These are phyloP conservation scores for Tetramorium bicarinatum DNA, from an alignment of 2,888 invertebrate species.

Conservation along the genomic window DNA sequence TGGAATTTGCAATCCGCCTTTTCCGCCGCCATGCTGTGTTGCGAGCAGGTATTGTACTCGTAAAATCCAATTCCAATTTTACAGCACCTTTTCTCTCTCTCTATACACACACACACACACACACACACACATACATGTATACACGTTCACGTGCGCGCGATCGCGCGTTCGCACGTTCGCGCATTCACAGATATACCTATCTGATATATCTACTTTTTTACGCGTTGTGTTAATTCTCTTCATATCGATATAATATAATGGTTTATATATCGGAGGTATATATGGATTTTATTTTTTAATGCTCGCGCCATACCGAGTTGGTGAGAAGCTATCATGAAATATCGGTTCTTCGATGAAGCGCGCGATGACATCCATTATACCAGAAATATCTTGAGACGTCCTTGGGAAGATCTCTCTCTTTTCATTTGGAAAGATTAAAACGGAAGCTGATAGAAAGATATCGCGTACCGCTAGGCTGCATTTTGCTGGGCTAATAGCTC, in stretches of 20 bases:
- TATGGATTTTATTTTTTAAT: constrained; percentile 35
- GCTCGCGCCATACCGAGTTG: background rate
- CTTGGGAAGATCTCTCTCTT: constrained; percentile 6
- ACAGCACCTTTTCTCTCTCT: background rate
- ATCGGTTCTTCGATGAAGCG: constrained; percentile 34
- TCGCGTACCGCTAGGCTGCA: background rate
- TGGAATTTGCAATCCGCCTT: constrained; percentile 47
- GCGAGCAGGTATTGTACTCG: constrained; percentile 29
- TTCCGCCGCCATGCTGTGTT: constrained; percentile 4
- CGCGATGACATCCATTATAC: constrained; percentile 42
- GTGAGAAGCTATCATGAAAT: constrained; percentile 24
- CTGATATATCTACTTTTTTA: constrained; percentile 2
- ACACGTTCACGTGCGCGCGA: background rate
- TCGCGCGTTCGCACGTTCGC: too few relatives aligned
- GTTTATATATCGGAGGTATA: background rate
- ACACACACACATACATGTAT: background rate
- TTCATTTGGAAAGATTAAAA: constrained; percentile 46
- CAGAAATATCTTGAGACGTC: constrained; percentile 29
- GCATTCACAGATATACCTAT: background rate
- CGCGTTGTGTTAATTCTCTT: constrained; percentile 11
- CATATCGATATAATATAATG: constrained; percentile 14
- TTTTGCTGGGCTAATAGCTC: constrained; percentile 22
- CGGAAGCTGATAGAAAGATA: constrained; percentile 39
- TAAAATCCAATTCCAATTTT: constrained; percentile 41
- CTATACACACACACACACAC: background rate